Base-by-base conservation (phyloP, 2,113 vertebrate genomes). In the Globicephala melas region DNA sequence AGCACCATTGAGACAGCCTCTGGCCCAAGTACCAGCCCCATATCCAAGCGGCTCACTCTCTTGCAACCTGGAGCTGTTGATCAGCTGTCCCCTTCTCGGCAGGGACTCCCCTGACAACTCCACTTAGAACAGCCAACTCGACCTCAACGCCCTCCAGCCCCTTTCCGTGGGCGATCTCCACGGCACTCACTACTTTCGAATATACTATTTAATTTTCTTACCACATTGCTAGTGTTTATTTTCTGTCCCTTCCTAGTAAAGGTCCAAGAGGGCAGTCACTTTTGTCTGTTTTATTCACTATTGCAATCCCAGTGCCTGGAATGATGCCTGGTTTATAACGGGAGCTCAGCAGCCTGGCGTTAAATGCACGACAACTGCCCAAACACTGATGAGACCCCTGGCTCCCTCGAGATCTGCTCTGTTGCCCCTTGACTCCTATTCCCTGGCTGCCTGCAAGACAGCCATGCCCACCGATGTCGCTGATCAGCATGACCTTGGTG, bases 401-500 rank as follows among this genome's bases (percentile, higher is more conserved):
- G 15, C 5, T 33, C 7, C 86, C 44, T 36, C 23, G 41, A 20
- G 41, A 28, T 73, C 31, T 33, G 74, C 63, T 71, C 80, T 58
- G 28, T 41, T 1, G 13, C 58, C 83, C 26, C 26, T 36, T 33
- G 74, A 84, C 14, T 71, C 80, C 74, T 36, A 14, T 14, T 8
- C 36, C 47, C 47, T 4, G 23, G 65, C 53, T 60, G 70, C 38
- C 82, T 60, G 47, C 41, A 50, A 83, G 86, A n/a, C 8, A 31
- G 93, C 21, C 20, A 8, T 13, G 63, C 98, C 98, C 98, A 99
- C 99, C 99, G 9, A 99, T 99, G 85, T 99, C 99, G 95, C 98
- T 99, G 95, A 99, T 99, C 91, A 99, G 99, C 98, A 99, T 99
- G 97, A 99, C 99, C 98, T 99, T 99, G 93, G 99, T 99, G 98